Base-by-base conservation (phyloP, 2,113 vertebrate genomes). In the Prolemur simus region DNA sequence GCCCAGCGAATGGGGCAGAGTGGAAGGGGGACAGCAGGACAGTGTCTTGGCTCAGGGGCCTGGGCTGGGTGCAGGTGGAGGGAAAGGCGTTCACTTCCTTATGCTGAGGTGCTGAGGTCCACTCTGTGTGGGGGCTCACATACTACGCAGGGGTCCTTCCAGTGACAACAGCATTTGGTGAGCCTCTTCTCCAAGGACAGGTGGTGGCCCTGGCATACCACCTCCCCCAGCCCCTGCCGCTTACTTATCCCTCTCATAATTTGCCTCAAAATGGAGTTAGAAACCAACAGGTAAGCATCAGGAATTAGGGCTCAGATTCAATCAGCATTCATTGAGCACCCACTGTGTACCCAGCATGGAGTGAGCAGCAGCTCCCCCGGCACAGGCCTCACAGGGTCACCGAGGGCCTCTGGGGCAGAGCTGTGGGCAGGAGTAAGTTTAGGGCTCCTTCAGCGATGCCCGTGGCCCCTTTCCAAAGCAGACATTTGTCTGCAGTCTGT, bases 161-260 rank as follows among this genome's bases (percentile, higher is more conserved):
- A 27, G 45, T 17, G 20, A 54, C 25, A 9, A 15, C 21, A 37
- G 8, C 5, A 69, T 25, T 17, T 78, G 69, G 63, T 14, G 4
- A n/a, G 45, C 29, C n/a, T 58, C 2, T 13, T 68, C 47, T 45
- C n/a, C 17, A 3, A 42, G 78, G 69, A 54, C 34, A 77, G 54
- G 8, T 3, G 0, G n/a, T 0, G 29, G 5, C 8, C n/a, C 69
- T 11, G 3, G 27, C 7, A 0, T 34, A 21, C n/a, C n/a, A n/a
- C n/a, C n/a, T n/a, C 9, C n/a, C n/a, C 23, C 37, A 3, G n/a
- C n/a, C n/a, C n/a, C n/a, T n/a, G n/a, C n/a, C n/a, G n/a, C 29
- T 32, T 8, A 13, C 42, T 60, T 14, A 23, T 6, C 58, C 39
- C 13, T 20, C 64, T 82, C 68, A 37, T 4, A 9, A 1, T 11